Base-by-base conservation (phyloP, 2,888 invertebrate species). In the Aelia acuminata region DNA sequence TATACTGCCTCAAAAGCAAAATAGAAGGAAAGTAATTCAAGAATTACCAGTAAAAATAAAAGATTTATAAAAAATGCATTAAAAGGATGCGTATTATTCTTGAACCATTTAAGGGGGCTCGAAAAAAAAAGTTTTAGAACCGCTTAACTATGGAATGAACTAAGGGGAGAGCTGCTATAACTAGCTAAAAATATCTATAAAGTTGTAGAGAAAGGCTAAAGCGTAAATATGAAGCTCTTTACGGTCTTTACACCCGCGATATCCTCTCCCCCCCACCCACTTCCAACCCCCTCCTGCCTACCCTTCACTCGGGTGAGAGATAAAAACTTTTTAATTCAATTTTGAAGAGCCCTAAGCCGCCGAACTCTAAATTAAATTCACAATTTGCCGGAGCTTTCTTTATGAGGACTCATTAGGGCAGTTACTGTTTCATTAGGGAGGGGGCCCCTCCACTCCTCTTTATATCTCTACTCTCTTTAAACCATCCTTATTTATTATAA, bases 251-350 rank as follows among this genome's bases (percentile, higher is more conserved):
- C 26, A 57, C 26, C 26, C 13, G 57, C 26, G 26, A 26, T 26
- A 26, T 26, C 7, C 26, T 15, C 26, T 0, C 57, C 15, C 57
- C 35, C 1, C 63, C 31, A 3, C n/a, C 0, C 0, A n/a, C n/a
- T n/a, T n/a, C n/a, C n/a, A n/a, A n/a, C 43, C 1, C 26, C 26
- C 13, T 0, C 57, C 10, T 26, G 18, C 1, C 63, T 18, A 3
- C 13, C 0, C 1, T 4, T 8, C n/a, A n/a, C 13, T 20, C 31
- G 18, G 31, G 35, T 7, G 31, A 26, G 43, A 80, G 80, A 43
- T 80, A 39, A 80, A 80, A 80, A 80, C 80, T 80, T 80, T 80
- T 80, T 80, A 80, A 80, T 80, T 80, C 80, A 39, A 80, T 47
- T 80, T 80, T 80, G 80, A 80, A 80, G 80, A 80, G 39, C 80